These are phyloP conservation scores for Oscheius sp. DNA, from an alignment of 2,888 invertebrate species.

Conservation along the genomic window DNA sequence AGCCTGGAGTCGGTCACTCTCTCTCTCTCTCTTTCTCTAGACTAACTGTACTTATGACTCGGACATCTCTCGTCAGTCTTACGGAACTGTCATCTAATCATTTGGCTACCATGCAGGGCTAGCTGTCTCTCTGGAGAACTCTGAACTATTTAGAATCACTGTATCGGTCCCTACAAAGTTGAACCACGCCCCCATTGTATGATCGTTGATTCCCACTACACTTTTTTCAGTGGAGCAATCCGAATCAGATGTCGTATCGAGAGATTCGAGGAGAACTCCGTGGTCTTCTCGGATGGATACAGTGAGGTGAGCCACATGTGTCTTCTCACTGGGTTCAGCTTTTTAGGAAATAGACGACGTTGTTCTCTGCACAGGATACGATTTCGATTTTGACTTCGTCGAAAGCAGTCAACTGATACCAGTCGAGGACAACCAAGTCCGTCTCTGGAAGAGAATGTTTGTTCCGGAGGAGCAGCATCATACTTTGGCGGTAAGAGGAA, in stretches of 20 bases:
- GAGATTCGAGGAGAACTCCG: background rate
- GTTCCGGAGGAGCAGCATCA: constrained; percentile 55
- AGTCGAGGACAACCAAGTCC: constrained; percentile 58
- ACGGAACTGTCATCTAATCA: too few relatives aligned
- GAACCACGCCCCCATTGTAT: too few relatives aligned
- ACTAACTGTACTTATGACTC: too few relatives aligned
- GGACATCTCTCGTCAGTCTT: too few relatives aligned
- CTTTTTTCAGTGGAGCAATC: constrained; percentile 11
- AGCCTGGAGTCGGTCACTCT: too few relatives aligned
- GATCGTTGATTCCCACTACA: too few relatives aligned
- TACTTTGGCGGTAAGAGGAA: constrained; percentile 53
- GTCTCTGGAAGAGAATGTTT: constrained; percentile 66
- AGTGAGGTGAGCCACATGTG: constrained; percentile 11
- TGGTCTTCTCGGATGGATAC: constrained; percentile 4
- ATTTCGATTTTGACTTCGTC: constrained; percentile 57
- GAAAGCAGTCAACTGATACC: constrained; percentile 52
- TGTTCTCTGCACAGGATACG: constrained; percentile 61
- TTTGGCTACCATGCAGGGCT: too few relatives aligned
- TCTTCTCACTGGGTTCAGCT: too few relatives aligned
- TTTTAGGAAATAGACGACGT: constrained; percentile 42
- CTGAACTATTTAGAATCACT: too few relatives aligned
- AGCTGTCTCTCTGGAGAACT: too few relatives aligned
- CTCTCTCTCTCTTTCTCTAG: too few relatives aligned
- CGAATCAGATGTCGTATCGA: constrained; percentile 1
- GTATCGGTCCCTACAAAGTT: too few relatives aligned